phyloP scores from a whole-genome alignment of 2,113 vertebrate genomes.

The Leucosticte australis region DNA sequence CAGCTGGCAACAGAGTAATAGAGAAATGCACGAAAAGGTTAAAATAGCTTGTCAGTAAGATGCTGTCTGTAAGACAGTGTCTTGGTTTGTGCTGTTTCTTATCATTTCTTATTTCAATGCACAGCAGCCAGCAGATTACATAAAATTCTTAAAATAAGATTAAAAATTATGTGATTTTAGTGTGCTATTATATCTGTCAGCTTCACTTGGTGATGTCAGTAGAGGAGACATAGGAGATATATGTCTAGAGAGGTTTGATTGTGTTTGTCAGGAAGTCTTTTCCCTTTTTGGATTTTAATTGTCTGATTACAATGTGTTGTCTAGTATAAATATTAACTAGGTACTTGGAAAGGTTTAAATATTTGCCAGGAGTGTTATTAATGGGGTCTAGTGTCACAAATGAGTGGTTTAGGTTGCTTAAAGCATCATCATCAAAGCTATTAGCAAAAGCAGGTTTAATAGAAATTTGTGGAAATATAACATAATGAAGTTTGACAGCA shows the following conservation, averaged over 20 bases:
- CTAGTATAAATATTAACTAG: background rate
- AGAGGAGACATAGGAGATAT: background rate
- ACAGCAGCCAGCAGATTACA: background rate
- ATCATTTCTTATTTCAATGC: background rate
- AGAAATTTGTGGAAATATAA: background rate
- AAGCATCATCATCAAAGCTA: background rate
- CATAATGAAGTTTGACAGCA: background rate
- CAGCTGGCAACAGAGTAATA: background rate
- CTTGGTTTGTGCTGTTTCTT: background rate
- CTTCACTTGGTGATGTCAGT: background rate
- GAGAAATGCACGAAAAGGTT: background rate
- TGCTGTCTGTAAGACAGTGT: background rate
- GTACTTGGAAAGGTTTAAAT: background rate
- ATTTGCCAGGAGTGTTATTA: background rate
- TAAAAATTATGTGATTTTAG: background rate
- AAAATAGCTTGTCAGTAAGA: background rate
- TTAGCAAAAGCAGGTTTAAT: background rate
- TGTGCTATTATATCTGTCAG: background rate
- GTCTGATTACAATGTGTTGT: background rate
- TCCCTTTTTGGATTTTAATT: background rate
- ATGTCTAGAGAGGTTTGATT: background rate
- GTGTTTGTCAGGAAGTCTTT: background rate
- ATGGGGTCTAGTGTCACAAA: background rate
- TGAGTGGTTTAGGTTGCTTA: background rate
- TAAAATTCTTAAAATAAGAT: background rate